phyloP scores from a whole-genome alignment of 37 sponge, comb jelly and placozoan species.

The Petrosia ficiformis region DNA sequence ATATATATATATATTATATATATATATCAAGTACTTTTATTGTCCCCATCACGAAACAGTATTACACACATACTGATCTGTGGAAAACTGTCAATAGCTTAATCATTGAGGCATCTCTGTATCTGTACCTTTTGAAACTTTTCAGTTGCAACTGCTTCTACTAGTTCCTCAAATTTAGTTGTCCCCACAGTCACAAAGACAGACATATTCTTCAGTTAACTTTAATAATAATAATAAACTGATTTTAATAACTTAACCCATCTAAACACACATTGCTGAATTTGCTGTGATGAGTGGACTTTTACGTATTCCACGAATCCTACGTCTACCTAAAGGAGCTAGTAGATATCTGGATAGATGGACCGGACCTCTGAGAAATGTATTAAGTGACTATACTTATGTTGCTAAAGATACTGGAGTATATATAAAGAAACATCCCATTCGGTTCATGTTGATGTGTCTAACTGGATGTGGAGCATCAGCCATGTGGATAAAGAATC shows the following conservation, averaged over 20 bases:
- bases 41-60: no score
- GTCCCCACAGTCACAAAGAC: slow-evolving; percentile 96
- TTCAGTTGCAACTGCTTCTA: slow-evolving; percentile 45
- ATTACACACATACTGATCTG: no score
- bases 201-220: not conserved
- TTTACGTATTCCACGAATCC: not conserved
- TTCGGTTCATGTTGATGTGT: not conserved
- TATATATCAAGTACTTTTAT: no score
- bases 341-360: not conserved
- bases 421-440: not conserved
- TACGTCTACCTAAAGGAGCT: not conserved
- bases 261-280: not conserved
- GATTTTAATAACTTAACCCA: not conserved
- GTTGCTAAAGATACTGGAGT: not conserved
- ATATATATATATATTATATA: no score
- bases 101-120: no score
- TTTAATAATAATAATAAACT: not conserved
- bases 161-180: slow-evolving; percentile 83
- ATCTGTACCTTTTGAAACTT: slow-evolving; percentile 46
- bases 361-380: not conserved
- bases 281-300: not conserved
- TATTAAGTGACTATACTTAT: not conserved
- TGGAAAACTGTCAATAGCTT: no score
- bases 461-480: not conserved
- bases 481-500: slow-evolving; percentile 25